These are phyloP conservation scores for Beroe forskalii DNA, from an alignment of 37 sponge, comb jelly and placozoan genomes.

Conservation along the genomic window DNA sequence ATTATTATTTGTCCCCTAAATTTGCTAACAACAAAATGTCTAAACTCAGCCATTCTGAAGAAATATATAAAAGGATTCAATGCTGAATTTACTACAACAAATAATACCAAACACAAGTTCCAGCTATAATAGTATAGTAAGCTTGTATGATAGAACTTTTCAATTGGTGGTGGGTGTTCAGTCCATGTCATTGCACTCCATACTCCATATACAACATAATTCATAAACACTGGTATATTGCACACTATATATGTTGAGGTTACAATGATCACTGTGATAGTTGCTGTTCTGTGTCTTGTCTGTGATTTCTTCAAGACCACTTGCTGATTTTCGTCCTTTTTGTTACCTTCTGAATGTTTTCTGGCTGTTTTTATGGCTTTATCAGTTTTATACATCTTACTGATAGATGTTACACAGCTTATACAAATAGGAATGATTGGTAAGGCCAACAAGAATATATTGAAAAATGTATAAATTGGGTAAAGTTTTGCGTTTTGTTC, in stretches of 20 bases:
- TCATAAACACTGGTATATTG: conserved; percentile 27
- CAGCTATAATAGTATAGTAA: conserved; percentile 33
- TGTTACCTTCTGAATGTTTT: background rate
- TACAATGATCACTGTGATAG: conserved; percentile 29
- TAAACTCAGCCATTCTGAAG: conserved; percentile 9
- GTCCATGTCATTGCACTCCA: conserved; percentile 7
- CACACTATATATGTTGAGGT: conserved; percentile 13
- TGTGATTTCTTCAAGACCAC: background rate
- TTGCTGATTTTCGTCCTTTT: background rate
- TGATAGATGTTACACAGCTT: background rate
- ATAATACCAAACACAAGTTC: background rate
- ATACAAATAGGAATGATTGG: conserved; percentile 47
- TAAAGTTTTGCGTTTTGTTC: background rate
- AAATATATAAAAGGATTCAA: background rate
- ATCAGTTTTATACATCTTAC: background rate
- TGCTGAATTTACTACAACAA: background rate
- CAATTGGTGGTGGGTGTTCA: background rate
- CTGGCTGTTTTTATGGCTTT: background rate
- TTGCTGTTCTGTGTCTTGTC: background rate
- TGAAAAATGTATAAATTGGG: conserved; percentile 41
- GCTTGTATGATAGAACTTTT: background rate
- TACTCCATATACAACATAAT: background rate
- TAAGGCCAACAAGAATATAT: conserved; percentile 5
- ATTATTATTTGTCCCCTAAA: too few relatives aligned
- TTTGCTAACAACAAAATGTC: background rate